These are phyloP conservation scores for Cryptocephalus primarius DNA, from an alignment of 2,888 invertebrate genomes.

Conservation along the genomic window DNA sequence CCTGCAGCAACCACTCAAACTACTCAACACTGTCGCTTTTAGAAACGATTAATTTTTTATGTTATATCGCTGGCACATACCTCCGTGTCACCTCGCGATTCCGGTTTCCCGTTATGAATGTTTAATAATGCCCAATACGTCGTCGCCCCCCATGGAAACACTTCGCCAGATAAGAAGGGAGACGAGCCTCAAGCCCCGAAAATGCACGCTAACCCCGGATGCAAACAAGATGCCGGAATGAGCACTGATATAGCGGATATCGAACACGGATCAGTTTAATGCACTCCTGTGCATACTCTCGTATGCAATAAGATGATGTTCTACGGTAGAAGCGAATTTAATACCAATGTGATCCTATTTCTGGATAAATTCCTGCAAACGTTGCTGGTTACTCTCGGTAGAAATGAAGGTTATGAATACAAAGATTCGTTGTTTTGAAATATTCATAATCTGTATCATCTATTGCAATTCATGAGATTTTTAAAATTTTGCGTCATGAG, in stretches of 20 bases:
- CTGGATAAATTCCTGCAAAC: too few relatives aligned
- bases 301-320: too few relatives aligned
- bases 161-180: too few relatives aligned
- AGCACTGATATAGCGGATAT: constrained; percentile 11
- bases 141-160: background rate
- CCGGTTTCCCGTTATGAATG: constrained; percentile 12
- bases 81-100: constrained; percentile 11
- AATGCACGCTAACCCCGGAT: constrained; percentile 7
- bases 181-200: background rate
- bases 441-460: too few relatives aligned
- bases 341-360: too few relatives aligned
- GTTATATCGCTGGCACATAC: constrained; percentile 3
- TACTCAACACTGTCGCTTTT: constrained; percentile 5
- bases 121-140: constrained; percentile 9
- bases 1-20: too few relatives aligned
- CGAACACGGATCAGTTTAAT: constrained; percentile 10
- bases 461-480: too few relatives aligned
- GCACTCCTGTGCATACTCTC: constrained; percentile 4
- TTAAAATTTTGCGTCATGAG: too few relatives aligned
- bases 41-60: constrained; percentile 8
- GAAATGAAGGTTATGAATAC: too few relatives aligned
- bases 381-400: too few relatives aligned
- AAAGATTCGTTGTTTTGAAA: too few relatives aligned
- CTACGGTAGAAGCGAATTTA: too few relatives aligned
- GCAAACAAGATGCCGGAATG: constrained; percentile 9